Evolutionary conservation across 2,113 vertebrate genomes (phyloP).

Genomic region (Leptosomus discolor): DNA sequence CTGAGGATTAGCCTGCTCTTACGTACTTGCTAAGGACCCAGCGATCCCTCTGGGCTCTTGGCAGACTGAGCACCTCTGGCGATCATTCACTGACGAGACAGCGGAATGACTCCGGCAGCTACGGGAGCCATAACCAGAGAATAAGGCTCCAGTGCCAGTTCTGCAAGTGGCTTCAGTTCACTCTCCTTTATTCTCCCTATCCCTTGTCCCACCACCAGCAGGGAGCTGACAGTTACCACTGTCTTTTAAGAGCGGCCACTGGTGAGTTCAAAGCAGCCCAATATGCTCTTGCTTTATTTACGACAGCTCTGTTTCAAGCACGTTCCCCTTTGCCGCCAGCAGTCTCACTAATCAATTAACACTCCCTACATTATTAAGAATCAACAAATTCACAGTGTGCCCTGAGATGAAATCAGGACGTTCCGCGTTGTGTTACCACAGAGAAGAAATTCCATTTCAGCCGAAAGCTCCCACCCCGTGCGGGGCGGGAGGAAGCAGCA

Average conservation of each 20-base stretch:
- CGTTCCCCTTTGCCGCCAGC: background rate
- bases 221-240: background rate
- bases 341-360: background rate
- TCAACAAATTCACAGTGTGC: background rate
- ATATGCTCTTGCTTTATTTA: accelerated
- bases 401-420: background rate
- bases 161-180: background rate
- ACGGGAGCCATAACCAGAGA: background rate
- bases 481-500: background rate
- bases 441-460: background rate
- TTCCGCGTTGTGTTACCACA: background rate
- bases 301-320: background rate
- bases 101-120: background rate
- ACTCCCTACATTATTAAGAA: background rate
- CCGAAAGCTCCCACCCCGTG: too few relatives aligned
- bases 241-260: background rate
- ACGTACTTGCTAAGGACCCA: accelerated
- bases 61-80: background rate
- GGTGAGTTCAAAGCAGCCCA: background rate
- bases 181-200: background rate
- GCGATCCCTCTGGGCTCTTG: background rate
- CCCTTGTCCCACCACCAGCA: background rate
- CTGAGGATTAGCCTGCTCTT: accelerated
- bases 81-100: background rate
- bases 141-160: background rate